Percentiles rank a stretch among this genome's conserved stretches.
These are phyloP conservation scores for Macrophya annulata DNA, from an alignment of 2,888 invertebrate species.

Conservation along the genomic window DNA sequence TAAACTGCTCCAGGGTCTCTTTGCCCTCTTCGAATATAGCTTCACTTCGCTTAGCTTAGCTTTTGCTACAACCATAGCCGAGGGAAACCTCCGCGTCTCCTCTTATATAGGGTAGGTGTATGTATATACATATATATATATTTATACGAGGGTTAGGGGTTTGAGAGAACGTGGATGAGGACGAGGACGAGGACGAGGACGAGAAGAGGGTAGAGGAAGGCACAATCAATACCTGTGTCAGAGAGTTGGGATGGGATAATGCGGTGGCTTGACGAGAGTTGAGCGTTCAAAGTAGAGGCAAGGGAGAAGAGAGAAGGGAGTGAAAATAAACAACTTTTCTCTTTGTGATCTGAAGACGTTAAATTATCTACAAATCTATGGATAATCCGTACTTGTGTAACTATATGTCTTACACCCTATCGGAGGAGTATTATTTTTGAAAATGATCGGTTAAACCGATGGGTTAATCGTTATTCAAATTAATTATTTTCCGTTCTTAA, in stretches of 20 bases:
- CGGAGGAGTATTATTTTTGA: neutral
- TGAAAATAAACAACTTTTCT: conserved; percentile 28
- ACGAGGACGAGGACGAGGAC: neutral
- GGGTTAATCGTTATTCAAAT: neutral
- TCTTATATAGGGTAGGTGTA: neutral
- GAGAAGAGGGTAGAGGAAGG: conserved; percentile 67
- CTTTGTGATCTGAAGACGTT: neutral
- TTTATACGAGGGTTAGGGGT: conserved; percentile 31
- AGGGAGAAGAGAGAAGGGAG: conserved; percentile 51
- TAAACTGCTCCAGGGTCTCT: conserved; percentile 64
- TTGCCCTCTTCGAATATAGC: conserved; percentile 61
- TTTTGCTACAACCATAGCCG: neutral
- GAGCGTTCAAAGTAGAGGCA: conserved; percentile 63
- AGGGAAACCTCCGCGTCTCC: conserved; percentile 41
- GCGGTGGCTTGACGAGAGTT: conserved; percentile 75
- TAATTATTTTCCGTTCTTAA: neutral
- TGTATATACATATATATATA: conserved; percentile 6
- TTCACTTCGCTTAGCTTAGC: neutral
- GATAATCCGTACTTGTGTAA: neutral
- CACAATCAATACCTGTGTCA: conserved; percentile 77
- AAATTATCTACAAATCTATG: conserved; percentile 29
- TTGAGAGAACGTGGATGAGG: conserved; percentile 31
- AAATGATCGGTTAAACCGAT: neutral
- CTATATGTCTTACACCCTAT: neutral
- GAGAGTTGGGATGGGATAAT: conserved; percentile 72